phyloP scores from a whole-genome alignment of 1,140 invertebrate genomes.

The Euura saliciscinereae region DNA sequence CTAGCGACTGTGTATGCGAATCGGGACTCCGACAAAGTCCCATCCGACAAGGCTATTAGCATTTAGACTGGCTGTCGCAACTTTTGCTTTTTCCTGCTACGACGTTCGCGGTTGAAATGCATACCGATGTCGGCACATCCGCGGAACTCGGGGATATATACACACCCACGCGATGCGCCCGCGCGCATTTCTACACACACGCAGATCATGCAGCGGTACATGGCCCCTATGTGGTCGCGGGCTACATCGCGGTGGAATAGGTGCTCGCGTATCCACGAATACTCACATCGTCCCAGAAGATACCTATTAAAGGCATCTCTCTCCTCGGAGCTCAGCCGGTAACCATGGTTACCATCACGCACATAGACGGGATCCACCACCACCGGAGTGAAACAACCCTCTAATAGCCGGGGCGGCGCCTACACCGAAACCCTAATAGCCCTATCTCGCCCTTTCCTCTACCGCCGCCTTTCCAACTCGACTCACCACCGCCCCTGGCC shows the following conservation, averaged over 20 bases:
- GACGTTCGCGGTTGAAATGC: constrained; percentile 41
- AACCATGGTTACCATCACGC: constrained; percentile 48
- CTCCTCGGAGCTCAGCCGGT: constrained; percentile 40
- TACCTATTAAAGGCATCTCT: constrained; percentile 57
- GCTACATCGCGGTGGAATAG: not conserved
- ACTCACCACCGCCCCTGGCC: not conserved
- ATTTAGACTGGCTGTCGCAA: constrained; percentile 61
- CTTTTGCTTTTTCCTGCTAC: constrained; percentile 13
- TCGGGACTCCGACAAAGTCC: not conserved
- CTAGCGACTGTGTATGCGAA: not conserved
- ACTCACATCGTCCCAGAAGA: constrained; percentile 33
- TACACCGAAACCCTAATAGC: constrained; percentile 57
- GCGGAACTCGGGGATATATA: no score
- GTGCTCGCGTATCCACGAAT: constrained; percentile 4
- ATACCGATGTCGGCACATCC: constrained; percentile 39
- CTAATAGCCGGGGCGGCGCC: constrained; percentile 59
- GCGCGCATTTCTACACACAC: no score
- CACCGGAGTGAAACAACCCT: constrained; percentile 51
- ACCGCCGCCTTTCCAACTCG: constrained; percentile 22
- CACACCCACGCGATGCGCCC: no score
- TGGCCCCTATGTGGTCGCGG: not conserved
- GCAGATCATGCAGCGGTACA: no score
- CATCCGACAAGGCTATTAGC: constrained; percentile 61
- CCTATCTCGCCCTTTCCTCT: constrained; percentile 50
- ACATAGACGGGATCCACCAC: constrained; percentile 20